A percentile compares a stretch with the other conserved stretches of the same genome.
phyloP scores from a whole-genome alignment of 2,113 vertebrate species.

The Oplegnathus fasciatus region DNA sequence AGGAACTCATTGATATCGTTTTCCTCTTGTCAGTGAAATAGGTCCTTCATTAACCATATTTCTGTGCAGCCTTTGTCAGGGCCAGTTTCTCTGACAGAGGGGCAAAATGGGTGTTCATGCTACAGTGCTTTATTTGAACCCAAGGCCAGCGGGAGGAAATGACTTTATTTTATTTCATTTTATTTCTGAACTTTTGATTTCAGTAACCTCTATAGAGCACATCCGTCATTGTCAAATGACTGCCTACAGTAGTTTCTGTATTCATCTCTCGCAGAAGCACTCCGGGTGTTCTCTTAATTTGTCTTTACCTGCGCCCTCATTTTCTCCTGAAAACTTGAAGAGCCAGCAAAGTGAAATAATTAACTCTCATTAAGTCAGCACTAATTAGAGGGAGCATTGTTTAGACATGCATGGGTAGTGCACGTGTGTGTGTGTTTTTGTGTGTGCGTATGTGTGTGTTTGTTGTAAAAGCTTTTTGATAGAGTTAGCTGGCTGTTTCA shows the following conservation, averaged over 20 bases:
- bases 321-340: constrained; percentile 41
- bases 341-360: constrained; percentile 51
- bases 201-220: constrained; percentile 8
- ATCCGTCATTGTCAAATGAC: constrained; percentile 56
- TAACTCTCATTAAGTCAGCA: constrained; percentile 45
- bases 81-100: constrained; percentile 25
- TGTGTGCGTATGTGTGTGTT: constrained; percentile 12
- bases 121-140: constrained; percentile 56
- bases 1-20: constrained; percentile 19
- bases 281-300: constrained; percentile 4
- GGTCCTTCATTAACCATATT: constrained; percentile 41
- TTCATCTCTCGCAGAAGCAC: constrained; percentile 3
- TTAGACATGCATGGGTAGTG: neutral
- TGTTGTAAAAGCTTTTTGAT: constrained; percentile 28
- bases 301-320: neutral
- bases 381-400: constrained; percentile 37
- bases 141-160: constrained; percentile 49
- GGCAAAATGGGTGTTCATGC: constrained; percentile 38
- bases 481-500: neutral
- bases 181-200: constrained; percentile 37
- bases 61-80: constrained; percentile 23
- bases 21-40: neutral
- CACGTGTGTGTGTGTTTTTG: neutral
- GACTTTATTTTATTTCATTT: constrained; percentile 34
- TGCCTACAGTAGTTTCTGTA: constrained; percentile 15